Percentiles rank a stretch among this genome's conserved stretches.
Evolutionary conservation across 2,888 invertebrate species (phyloP).

Genomic region (Drosophila lacicola): DNA sequence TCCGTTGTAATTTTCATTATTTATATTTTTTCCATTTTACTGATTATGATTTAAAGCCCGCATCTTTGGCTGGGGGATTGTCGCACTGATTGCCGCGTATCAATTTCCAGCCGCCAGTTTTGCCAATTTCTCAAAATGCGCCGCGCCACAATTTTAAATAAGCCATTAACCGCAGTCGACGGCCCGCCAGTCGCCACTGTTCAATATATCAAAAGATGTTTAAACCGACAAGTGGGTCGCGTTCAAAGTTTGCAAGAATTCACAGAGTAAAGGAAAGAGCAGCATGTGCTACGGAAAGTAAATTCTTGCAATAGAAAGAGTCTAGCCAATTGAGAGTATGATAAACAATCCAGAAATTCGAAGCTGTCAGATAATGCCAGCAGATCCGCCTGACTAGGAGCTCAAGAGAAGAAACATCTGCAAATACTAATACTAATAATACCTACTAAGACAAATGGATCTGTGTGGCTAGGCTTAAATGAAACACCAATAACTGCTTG

Average conservation of each 20-base stretch:
- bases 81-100: slow-evolving; percentile 80
- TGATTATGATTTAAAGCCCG: slow-evolving; percentile 83
- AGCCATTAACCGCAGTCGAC: slow-evolving; percentile 84
- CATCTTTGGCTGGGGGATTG: slow-evolving; percentile 47
- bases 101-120: slow-evolving; percentile 81
- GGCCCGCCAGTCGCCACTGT: slow-evolving; percentile 62
- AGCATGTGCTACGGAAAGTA: no score
- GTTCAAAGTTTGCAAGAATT: background rate
- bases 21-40: slow-evolving; percentile 82
- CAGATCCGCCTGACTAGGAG: no score
- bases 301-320: no score
- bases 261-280: no score
- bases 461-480: no score
- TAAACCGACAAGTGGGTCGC: slow-evolving; percentile 5
- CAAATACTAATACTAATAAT: no score
- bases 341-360: no score
- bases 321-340: no score
- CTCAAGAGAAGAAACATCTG: no score
- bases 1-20: slow-evolving; percentile 74
- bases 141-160: slow-evolving; percentile 81
- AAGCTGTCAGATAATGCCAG: no score
- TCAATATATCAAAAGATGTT: slow-evolving; percentile 80
- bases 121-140: slow-evolving; percentile 83
- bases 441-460: no score
- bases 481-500: background rate